Evolutionary conservation across 2,888 invertebrate genomes (phyloP), one percentile per base, ranked within the genome.

Genomic region (Papilio demoleus): DNA sequence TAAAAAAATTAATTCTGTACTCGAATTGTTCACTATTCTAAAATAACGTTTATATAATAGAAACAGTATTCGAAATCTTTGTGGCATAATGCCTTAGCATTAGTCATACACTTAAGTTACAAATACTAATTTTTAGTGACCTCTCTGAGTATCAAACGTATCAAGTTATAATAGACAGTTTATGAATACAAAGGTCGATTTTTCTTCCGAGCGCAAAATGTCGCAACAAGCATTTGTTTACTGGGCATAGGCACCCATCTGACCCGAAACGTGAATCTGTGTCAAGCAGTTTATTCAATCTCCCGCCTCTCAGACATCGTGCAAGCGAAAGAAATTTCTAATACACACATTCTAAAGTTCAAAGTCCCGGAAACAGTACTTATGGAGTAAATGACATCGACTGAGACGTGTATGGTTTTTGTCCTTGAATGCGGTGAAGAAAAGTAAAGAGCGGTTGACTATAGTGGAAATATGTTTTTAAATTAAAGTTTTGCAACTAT

Each of bases 201-300:
- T 77, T 83, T 79, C 76, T 80, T 76, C 78, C 79, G 79, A 84
- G 80, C 76, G 76, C 78, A 59, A 79, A 82, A 85, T 88, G 88
- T 89, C 83, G 92, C 86, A 88, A 90, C 88, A 77, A 88, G 88
- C 84, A 81, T 86, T 86, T 80, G 81, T 80, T 79, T 77, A 78
- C 84, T 84, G 85, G 88, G 87, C 88, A 85, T 86, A 76, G 80
- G 83, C 83, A 82, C 85, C 87, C 84, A 88, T 85, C 86, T 92
- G 92, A 91, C 92, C 92, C 90, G 88, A 91, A 91, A 88, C 85
- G 83, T 81, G 90, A 91, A 92, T 90, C 89, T 92, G 90, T 92
- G 92, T 92, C 92, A 92, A 92, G 92, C 88, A 88, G 92, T 92
- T 92, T 92, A 92, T 92, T 92, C 91, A 92, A 92, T 92, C 90